Evolutionary conservation across 2,888 invertebrate species (phyloP).

Genomic region (Nephrotoma guestfalica): DNA sequence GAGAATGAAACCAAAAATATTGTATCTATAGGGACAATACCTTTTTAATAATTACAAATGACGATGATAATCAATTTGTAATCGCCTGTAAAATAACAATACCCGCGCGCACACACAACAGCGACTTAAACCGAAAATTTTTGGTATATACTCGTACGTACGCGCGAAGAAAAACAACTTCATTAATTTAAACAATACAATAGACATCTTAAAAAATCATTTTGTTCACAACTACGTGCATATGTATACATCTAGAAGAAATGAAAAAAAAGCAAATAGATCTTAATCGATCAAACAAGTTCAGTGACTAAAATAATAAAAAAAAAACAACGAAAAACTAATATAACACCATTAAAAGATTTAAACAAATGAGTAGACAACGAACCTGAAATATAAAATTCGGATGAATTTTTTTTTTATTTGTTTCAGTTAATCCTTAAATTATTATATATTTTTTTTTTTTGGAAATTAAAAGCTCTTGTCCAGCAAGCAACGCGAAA

Average conservation of each 20-base stretch:
- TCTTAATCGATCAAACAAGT: not conserved
- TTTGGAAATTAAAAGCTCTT: not conserved
- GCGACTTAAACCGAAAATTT: not conserved
- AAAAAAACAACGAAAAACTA: not conserved
- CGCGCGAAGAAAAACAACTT: not conserved
- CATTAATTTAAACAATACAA: not conserved
- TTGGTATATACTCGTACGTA: not conserved
- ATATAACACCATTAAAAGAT: not conserved
- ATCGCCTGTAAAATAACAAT: not conserved
- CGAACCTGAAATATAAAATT: not conserved
- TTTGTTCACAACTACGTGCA: not conserved
- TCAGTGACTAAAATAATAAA: not conserved
- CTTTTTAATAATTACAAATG: not conserved
- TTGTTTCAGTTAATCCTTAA: not conserved
- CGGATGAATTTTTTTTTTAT: not conserved
- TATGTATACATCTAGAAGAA: not conserved
- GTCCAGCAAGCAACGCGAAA: not conserved
- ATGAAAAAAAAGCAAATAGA: not conserved
- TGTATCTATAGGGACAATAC: not conserved
- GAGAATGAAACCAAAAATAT: no score
- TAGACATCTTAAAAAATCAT: not conserved
- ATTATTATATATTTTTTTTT: not conserved
- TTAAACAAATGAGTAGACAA: not conserved
- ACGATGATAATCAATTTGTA: not conserved
- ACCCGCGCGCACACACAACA: not conserved